Evolutionary conservation across 2,797 vertebrate species (phyloP), one percentile per base, ranked within the genome.

Genomic region (Micromesistius poutassou): DNA sequence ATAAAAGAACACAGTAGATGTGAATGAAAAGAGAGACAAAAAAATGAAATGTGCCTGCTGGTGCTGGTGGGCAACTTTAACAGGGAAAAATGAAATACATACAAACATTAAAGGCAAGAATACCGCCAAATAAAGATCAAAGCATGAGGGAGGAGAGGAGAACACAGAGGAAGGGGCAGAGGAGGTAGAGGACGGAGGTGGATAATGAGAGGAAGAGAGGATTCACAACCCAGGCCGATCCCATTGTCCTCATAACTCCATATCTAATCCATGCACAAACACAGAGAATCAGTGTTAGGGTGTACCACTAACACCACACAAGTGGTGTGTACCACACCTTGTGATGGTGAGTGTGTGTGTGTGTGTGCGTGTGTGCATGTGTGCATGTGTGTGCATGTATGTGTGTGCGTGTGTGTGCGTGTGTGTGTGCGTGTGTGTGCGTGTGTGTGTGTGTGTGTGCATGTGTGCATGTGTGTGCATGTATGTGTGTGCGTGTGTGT

Each of bases 221-320:
- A 75, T 78, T 82, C 83, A 77, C 75, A 81, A 79, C 74, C 73
- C 50, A 74, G 81, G 76, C 79, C 16, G 76, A 77, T 75, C 75
- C 73, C 74, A 81, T 78, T 78, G 77, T 79, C 73, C 81, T 72
- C 77, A 74, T 80, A 78, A 82, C 80, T 73, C 74, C 33, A 46
- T 62, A 75, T 80, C 68, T 84, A 74, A 87, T 86, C 81, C 79
- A 76, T 68, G 75, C 30, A 68, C 7, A 28, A 82, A 55, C 42
- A 62, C 50, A 62, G 50, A 50, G 16, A 62, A 62, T 42, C 40
- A 42, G 40, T 42, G 40, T 42, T 42, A 42, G 13, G 2, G 6
- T 4, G 8, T 13, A 40, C 38, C 38, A 40, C 38, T 33, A 33
- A 33, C 4, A 33, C 33, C 33, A 33, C 33, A 33, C 12, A 46